These are phyloP conservation scores for Elachura formosa DNA, from an alignment of 2,113 vertebrate genomes.

Conservation along the genomic window DNA sequence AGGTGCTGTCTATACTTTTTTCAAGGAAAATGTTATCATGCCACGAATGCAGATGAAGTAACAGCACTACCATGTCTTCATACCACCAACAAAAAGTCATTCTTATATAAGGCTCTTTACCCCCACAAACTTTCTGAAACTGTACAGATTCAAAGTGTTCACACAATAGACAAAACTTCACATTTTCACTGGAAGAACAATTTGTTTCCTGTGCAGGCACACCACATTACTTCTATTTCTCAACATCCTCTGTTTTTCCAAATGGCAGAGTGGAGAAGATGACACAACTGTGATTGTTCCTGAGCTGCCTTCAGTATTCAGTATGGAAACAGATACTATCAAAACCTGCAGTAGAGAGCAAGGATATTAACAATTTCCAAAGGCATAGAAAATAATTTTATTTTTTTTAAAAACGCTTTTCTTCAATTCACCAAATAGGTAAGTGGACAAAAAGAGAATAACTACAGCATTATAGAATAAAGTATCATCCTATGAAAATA, in stretches of 20 bases:
- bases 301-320: background rate
- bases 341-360: background rate
- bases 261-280: background rate
- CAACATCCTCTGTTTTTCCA: background rate
- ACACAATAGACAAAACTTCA: background rate
- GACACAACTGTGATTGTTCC: background rate
- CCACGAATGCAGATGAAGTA: background rate
- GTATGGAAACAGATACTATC: background rate
- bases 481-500: background rate
- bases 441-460: background rate
- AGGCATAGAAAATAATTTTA: background rate
- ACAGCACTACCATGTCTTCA: background rate
- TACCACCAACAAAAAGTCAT: accelerated
- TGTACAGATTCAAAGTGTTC: background rate
- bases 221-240: background rate
- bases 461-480: background rate
- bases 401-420: background rate
- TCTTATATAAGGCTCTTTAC: background rate
- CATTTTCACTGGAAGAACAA: background rate
- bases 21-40: background rate
- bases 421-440: background rate
- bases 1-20: background rate
- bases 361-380: background rate
- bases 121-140: background rate
- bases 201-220: background rate